Percentiles rank a stretch among this genome's conserved stretches.
Conservation (phyloP, 2,888 invertebrate species). For the Andrena bicolor region DNA sequence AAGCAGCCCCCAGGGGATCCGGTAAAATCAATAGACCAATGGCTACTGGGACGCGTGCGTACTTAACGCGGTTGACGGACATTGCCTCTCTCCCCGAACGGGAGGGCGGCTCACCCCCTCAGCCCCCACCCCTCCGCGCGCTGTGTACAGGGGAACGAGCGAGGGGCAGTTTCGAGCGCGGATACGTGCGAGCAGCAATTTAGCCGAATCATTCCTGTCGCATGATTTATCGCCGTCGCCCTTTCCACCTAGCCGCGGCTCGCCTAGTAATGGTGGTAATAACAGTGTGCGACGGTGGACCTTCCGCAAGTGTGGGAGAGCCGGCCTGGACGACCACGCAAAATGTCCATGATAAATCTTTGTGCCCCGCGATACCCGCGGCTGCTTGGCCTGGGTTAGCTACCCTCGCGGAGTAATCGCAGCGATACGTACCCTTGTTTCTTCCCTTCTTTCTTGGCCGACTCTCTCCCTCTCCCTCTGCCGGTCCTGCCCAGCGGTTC, state of each 20-base stretch:
- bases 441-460: neutral
- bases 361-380: slow-evolving; percentile 23
- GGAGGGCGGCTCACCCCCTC: slow-evolving; percentile 27
- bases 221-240: slow-evolving; percentile 78
- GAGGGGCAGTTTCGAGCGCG: slow-evolving; percentile 72
- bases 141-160: slow-evolving; percentile 33
- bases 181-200: slow-evolving; percentile 82
- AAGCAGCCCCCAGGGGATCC: slow-evolving; percentile 45
- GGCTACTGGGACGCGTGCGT: slow-evolving; percentile 82
- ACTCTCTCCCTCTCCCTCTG: neutral
- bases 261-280: slow-evolving; percentile 49
- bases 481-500: neutral
- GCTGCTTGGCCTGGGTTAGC: slow-evolving; percentile 26
- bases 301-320: slow-evolving; percentile 47
- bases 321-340: slow-evolving; percentile 59
- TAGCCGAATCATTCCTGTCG: slow-evolving; percentile 83
- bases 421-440: slow-evolving; percentile 36
- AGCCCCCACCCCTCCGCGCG: slow-evolving; percentile 21
- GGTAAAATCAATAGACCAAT: slow-evolving; percentile 82
- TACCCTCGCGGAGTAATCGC: slow-evolving; percentile 56
- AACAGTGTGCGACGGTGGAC: slow-evolving; percentile 45
- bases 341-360: slow-evolving; percentile 67
- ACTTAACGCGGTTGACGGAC: slow-evolving; percentile 75
- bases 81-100: slow-evolving; percentile 68
- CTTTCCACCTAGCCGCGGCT: slow-evolving; percentile 20